phyloP scores from a whole-genome alignment of 2,797 vertebrate species.

The Apogon hyalosoma region DNA sequence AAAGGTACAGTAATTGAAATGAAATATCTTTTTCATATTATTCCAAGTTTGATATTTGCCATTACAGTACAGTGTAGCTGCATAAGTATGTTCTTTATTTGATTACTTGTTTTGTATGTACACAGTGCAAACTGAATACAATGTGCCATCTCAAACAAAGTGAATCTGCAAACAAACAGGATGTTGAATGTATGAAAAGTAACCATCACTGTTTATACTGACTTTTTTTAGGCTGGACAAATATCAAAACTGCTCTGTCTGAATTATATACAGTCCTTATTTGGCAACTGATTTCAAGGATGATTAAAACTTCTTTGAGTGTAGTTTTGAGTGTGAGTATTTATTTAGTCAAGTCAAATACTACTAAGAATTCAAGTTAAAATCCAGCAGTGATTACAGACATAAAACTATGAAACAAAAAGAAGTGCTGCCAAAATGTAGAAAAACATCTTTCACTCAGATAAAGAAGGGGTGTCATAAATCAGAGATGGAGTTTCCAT shows the following conservation, averaged over 20 bases:
- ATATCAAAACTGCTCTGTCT: conserved; percentile 26
- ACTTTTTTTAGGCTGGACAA: conserved; percentile 36
- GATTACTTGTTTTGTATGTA: conserved; percentile 18
- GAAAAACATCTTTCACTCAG: too few relatives aligned
- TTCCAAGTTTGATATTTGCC: conserved; percentile 15
- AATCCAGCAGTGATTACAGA: conserved; percentile 8
- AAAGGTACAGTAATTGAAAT: conserved; percentile 17
- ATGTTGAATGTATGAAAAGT: conserved; percentile 17
- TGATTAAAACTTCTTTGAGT: conserved; percentile 62
- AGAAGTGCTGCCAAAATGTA: too few relatives aligned
- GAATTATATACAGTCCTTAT: conserved; percentile 22
- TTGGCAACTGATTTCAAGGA: conserved; percentile 52
- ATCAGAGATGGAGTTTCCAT: conserved; percentile 51
- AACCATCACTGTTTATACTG: conserved; percentile 30
- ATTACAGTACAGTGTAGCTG: conserved; percentile 26
- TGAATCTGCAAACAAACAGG: conserved; percentile 19
- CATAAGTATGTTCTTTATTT: conserved; percentile 11
- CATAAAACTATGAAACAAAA: not conserved
- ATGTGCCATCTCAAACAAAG: conserved; percentile 44
- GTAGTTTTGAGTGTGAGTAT: conserved; percentile 50
- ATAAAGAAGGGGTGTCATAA: conserved; percentile 23
- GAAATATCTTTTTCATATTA: conserved; percentile 7
- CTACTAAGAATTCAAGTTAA: not conserved
- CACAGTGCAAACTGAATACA: conserved; percentile 25
- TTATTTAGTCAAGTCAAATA: conserved; percentile 39